Conservation (phyloP, 2,888 invertebrate genomes). For the Tinea semifulvella region DNA sequence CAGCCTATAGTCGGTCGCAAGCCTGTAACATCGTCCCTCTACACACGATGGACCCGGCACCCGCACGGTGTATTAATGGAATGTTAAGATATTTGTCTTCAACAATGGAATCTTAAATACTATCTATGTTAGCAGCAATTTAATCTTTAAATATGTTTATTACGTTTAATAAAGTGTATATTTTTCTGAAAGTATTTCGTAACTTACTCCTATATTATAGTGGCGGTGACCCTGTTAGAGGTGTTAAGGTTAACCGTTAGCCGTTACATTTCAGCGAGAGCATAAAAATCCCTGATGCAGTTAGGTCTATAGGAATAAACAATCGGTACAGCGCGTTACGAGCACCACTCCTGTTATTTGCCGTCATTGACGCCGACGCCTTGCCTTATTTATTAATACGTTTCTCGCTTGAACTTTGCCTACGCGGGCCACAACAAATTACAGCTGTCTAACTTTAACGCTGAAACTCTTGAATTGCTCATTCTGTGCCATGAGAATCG, state of each 20-base stretch:
- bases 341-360: constrained; percentile 41
- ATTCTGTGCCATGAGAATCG: constrained; percentile 3
- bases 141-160: no score
- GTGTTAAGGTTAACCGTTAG: not conserved
- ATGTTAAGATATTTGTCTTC: no score
- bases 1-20: no score
- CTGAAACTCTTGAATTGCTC: constrained; percentile 16
- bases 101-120: no score
- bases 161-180: no score
- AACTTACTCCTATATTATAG: no score
- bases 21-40: no score
- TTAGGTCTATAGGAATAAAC: constrained; percentile 12
- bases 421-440: constrained; percentile 37
- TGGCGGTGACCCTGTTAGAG: not conserved
- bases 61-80: no score
- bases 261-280: constrained; percentile 5
- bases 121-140: no score
- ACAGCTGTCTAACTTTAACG: constrained; percentile 28
- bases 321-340: constrained; percentile 23
- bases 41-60: no score
- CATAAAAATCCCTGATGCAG: constrained; percentile 8
- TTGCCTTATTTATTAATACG: constrained; percentile 32
- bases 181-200: no score
- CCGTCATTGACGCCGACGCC: constrained; percentile 35
- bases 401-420: constrained; percentile 37